Evolutionary conservation across 2,113 vertebrate genomes (phyloP), one percentile per base, ranked within the genome.

Genomic region (Bufo bufo): DNA sequence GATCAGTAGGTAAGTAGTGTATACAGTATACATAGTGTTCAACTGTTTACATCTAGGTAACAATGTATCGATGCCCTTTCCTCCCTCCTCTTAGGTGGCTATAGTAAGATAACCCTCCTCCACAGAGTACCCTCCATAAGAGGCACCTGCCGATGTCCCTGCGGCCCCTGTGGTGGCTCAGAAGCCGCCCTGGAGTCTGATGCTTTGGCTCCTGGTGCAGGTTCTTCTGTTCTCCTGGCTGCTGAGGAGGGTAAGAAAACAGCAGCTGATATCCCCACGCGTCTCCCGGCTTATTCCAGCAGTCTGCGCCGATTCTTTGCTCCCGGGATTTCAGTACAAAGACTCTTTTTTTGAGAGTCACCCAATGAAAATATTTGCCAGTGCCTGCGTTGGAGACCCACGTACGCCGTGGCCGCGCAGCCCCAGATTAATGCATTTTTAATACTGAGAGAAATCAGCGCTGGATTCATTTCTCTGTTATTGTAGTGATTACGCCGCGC

Each of bases 341-440:
- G 63, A 19, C 16, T 11, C 85, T 0, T 49, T 45, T 47, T 77
- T 72, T 87, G 77, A 87, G 61, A 19, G 85, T 12, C 77, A 56
- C 85, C 85, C 85, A 87, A 81, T 52, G 77, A 81, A 71, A 87
- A 87, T 80, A 87, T 80, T 80, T 81, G 77, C 77, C 85, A 66
- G 43, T 6, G 23, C n/a, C 47, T 54, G 8, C 17, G 10, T 56
- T 77, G n/a, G 16, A 23, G 20, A 63, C 23, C 77, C 23, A 56
- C 77, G 20, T 54, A 10, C 47, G 33, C 49, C 8, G 45, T 8
- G 4, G n/a, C n/a, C n/a, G n/a, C n/a, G n/a, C n/a, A n/a, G n/a
- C n/a, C n/a, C n/a, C 59, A 54, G 45, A 86, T 86, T 77, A 69
- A 86, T 78, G 85, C 58, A 78, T 77, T 86, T 71, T 69, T 86